Percentiles rank a stretch among this genome's conserved stretches.
phyloP scores from a whole-genome alignment of 2,888 invertebrate species.

The Hypomecis punctinalis region DNA sequence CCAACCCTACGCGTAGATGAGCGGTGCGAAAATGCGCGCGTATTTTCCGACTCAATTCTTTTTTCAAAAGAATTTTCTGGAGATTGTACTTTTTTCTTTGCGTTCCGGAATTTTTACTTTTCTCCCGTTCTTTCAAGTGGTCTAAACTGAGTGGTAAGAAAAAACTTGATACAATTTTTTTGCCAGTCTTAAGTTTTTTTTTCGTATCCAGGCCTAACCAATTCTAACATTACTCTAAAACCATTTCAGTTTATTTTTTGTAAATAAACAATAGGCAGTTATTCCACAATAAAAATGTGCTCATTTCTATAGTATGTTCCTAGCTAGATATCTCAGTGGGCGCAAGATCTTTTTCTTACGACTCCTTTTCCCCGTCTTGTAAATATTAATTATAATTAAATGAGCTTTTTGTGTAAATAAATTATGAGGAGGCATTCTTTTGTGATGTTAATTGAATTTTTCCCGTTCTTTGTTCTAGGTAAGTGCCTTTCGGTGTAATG shows the following conservation, averaged over 20 bases:
- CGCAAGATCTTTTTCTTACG: conserved; percentile 30
- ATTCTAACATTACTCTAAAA: no score
- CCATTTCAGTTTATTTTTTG: no score
- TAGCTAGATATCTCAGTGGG: conserved; percentile 4
- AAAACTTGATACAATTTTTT: neutral
- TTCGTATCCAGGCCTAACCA: no score
- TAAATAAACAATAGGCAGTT: no score
- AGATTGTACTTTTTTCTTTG: conserved; percentile 8
- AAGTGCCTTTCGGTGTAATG: conserved; percentile 76
- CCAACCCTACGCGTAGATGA: conserved; percentile 47
- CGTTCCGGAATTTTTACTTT: conserved; percentile 4
- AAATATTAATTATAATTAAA: conserved; percentile 83
- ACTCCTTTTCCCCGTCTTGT: conserved; percentile 57
- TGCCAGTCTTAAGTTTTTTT: neutral
- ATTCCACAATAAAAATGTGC: neutral
- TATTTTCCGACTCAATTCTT: conserved; percentile 36
- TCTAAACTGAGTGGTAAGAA: neutral
- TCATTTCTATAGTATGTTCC: neutral
- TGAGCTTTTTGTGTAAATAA: conserved; percentile 79
- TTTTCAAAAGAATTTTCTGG: conserved; percentile 22
- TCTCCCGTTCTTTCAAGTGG: neutral
- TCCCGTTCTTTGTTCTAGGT: conserved; percentile 69
- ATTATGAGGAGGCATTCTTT: conserved; percentile 70
- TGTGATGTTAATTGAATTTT: conserved; percentile 81
- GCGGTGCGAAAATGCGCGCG: conserved; percentile 34